phyloP scores from a whole-genome alignment of 2,888 invertebrate species.

The Acanthosoma haemorrhoidale region DNA sequence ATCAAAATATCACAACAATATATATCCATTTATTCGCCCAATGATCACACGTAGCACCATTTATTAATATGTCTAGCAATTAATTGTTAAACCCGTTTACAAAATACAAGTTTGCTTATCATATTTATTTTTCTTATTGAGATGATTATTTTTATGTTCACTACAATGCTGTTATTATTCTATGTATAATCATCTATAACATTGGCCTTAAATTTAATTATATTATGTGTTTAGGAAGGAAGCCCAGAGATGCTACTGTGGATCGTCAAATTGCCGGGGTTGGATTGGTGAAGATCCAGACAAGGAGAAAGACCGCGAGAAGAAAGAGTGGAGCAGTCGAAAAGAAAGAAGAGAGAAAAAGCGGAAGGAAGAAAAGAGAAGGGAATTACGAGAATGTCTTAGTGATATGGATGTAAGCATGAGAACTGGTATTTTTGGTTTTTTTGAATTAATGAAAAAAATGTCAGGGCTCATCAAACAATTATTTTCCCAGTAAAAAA shows the following conservation, averaged over 20 bases:
- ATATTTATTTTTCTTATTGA: constrained; percentile 38
- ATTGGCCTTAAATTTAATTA: too few species aligned
- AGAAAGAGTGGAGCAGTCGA: constrained; percentile 49
- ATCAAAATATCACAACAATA: too few species aligned
- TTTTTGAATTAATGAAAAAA: not conserved
- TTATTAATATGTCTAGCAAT: too few species aligned
- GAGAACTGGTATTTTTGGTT: constrained; percentile 2
- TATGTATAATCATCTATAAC: too few species aligned
- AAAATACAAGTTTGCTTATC: not conserved
- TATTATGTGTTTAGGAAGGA: constrained; percentile 65
- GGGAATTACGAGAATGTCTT: constrained; percentile 49
- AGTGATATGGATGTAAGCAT: constrained; percentile 58
- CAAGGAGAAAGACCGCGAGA: constrained; percentile 58
- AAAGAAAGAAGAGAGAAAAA: constrained; percentile 44
- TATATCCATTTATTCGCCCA: too few species aligned
- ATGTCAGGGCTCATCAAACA: too few species aligned
- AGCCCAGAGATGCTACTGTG: constrained; percentile 94
- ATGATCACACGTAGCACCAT: too few species aligned
- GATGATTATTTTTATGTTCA: too few species aligned
- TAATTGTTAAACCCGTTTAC: too few species aligned
- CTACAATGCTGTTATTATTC: too few species aligned
- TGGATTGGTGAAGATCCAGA: constrained; percentile 91
- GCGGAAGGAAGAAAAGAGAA: constrained; percentile 47
- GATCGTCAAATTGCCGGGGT: constrained; percentile 81
- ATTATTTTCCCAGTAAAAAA: too few species aligned